These are phyloP conservation scores for Trachelus iudaicus DNA, from an alignment of 2,888 invertebrate genomes.

Conservation along the genomic window DNA sequence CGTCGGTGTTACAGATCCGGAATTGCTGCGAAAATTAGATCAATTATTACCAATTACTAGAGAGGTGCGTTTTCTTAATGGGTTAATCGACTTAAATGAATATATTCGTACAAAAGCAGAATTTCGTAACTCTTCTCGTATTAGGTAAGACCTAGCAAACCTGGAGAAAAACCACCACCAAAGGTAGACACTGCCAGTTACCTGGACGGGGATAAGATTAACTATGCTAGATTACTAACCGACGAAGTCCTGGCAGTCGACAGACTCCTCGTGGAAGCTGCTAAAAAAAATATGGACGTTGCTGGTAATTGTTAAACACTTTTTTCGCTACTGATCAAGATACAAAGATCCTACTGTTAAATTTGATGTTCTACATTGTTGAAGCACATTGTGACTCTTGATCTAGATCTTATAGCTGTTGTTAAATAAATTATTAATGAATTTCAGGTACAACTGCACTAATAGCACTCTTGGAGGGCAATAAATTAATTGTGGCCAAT, in stretches of 20 bases:
- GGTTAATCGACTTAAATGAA: neutral
- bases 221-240: conserved; percentile 83
- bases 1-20: conserved; percentile 75
- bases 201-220: conserved; percentile 79
- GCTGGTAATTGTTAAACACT: conserved; percentile 65
- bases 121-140: neutral
- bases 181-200: conserved; percentile 70
- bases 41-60: conserved; percentile 68
- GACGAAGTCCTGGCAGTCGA: conserved; percentile 91
- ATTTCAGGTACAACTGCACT: conserved; percentile 88
- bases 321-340: neutral
- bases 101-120: neutral
- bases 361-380: neutral
- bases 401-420: neutral
- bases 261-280: conserved; percentile 81
- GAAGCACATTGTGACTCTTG: neutral
- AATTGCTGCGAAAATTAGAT: conserved; percentile 74
- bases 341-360: neutral
- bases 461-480: conserved; percentile 86
- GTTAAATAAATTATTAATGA: neutral
- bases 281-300: conserved; percentile 78
- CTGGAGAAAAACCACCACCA: conserved; percentile 38
- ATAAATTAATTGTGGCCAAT: conserved; percentile 90
- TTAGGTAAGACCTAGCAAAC: conserved; percentile 53
- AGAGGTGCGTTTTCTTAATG: conserved; percentile 41